Conservation (phyloP, 2,797 vertebrate genomes). For the Oreochromis grahami region DNA sequence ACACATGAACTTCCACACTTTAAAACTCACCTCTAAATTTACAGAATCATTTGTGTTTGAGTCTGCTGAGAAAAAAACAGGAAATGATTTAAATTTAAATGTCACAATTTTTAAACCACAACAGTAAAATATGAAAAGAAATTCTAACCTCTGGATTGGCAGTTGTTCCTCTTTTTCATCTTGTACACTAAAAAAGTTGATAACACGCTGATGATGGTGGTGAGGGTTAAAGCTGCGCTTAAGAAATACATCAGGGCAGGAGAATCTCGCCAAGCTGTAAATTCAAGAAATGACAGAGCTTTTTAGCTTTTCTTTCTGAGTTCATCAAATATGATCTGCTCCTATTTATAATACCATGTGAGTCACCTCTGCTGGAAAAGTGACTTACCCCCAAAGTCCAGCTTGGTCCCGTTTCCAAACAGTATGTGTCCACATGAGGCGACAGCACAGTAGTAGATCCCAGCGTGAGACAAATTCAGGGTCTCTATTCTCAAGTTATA, state of each 20-base stretch:
- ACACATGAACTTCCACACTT: neutral
- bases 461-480: neutral
- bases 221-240: neutral
- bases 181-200: neutral
- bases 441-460: neutral
- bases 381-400: neutral
- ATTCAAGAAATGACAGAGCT: neutral
- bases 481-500: conserved; percentile 13
- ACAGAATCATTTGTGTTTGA: fast-evolving
- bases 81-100: neutral
- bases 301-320: fast-evolving
- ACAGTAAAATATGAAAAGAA: neutral
- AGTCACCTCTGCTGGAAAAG: fast-evolving
- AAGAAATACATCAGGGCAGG: neutral
- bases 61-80: neutral
- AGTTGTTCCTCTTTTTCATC: neutral
- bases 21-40: neutral
- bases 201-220: fast-evolving
- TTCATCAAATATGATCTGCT: neutral
- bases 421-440: neutral
- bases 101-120: neutral
- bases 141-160: neutral
- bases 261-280: fast-evolving
- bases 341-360: neutral
- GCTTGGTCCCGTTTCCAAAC: neutral